Base-by-base conservation (phyloP, 2,113 vertebrate genomes). In the Chloropsis hardwickii region DNA sequence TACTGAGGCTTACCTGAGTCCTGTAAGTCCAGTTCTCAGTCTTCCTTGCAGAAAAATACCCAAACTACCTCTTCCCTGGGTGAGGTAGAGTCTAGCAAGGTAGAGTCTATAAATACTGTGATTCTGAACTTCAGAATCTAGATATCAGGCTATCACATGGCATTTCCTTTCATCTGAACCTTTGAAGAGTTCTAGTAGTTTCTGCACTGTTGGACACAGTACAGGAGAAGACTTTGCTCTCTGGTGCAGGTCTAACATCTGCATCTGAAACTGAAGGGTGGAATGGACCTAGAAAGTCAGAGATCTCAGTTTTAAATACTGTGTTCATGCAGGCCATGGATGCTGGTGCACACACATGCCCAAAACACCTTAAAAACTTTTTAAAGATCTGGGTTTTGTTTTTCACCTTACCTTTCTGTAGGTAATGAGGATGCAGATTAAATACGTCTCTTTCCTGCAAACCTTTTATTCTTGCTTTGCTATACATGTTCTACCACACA, bases 221-320 rank as follows among this genome's bases (percentile, higher is more conserved):
- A 0, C 0, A 0, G 31, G 53, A 69, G 58, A 60, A 82, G 21
- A 39, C 19, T 81, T 72, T 71, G 33, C 31, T 71, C 35, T 39
- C 24, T 57, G 69, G 28, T 1, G 3, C 39, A 65, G 15, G 25
- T 78, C 47, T 2, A 0, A 7, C 0, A 0, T 76, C 40, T 71
- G 39, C 24, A n/a, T 14, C n/a, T 80, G 48, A 73, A 79, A 53
- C 23, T 35, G 31, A 51, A 66, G 37, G 9, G 25, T 80, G 54
- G 51, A 57, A 29, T 1, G 1, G 33, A 54, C 20, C 6, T 83
- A 28, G 11, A 53, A 65, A 42, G n/a, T 45, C 54, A 70, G 61
- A 71, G 51, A 39, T 77, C 56, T 77, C n/a, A 31, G n/a, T 69
- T 95, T 76, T 93, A 67, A 73, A 51, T 62, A 22, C 0, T 1